Conservation (phyloP, 1,140 invertebrate species). For the Chironomus tepperi region DNA sequence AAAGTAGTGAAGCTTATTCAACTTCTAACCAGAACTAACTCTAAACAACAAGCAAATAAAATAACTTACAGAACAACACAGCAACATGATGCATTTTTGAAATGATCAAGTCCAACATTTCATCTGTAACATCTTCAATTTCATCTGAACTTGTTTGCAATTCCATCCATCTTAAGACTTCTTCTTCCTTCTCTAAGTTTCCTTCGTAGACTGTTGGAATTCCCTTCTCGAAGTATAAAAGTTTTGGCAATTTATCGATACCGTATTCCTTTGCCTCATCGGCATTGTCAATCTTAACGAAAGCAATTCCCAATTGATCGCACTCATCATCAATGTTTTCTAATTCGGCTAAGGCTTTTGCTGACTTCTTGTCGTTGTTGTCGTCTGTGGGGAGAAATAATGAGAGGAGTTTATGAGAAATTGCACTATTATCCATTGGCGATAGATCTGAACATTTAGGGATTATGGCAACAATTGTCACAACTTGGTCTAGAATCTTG, state of each 20-base stretch:
- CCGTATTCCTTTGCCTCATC: constrained; percentile 86
- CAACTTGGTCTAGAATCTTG: no score
- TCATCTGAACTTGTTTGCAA: constrained; percentile 79
- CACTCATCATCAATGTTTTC: constrained; percentile 95
- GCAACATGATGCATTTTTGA: constrained; percentile 80
- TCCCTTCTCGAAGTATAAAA: constrained; percentile 86
- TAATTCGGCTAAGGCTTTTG: constrained; percentile 75
- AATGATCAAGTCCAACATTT: constrained; percentile 88
- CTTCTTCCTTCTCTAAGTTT: constrained; percentile 84
- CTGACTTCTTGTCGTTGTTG: constrained; percentile 80
- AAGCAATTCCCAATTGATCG: constrained; percentile 74
- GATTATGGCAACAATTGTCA: no score
- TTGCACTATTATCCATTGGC: no score
- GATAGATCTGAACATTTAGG: no score
- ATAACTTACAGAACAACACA: constrained; percentile 77
- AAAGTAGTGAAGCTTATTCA: no score
- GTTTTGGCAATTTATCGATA: constrained; percentile 73
- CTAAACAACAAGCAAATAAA: constrained; percentile 21
- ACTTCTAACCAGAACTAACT: no score
- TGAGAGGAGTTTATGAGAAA: no score
- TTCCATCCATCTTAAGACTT: constrained; percentile 79
- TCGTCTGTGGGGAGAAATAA: constrained; percentile 72
- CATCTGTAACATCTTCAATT: constrained; percentile 89
- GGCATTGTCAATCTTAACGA: constrained; percentile 87
- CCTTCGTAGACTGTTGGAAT: constrained; percentile 83